A percentile compares a stretch with the other conserved stretches of the same genome.
phyloP scores from a whole-genome alignment of 2,797 vertebrate genomes.

The Anolis apletophallus region DNA sequence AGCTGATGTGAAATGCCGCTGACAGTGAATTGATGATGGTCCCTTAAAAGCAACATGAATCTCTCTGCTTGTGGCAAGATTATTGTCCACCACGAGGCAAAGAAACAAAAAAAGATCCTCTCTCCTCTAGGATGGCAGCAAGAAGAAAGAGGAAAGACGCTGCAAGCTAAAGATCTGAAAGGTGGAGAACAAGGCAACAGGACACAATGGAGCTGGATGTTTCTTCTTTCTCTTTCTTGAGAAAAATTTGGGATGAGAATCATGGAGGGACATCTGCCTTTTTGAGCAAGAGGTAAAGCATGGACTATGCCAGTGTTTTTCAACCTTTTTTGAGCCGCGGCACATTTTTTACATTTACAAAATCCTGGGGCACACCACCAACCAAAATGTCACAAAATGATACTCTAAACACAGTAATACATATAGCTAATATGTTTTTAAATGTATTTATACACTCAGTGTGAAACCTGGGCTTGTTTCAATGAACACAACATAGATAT shows the following conservation, averaged over 20 bases:
- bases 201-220: background rate
- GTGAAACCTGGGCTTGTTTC: no score
- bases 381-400: no score
- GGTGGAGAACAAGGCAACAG: background rate
- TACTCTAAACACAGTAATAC: no score
- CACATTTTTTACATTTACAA: no score
- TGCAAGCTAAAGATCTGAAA: slow-evolving; percentile 10
- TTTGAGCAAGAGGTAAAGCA: slow-evolving; percentile 64
- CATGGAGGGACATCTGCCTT: slow-evolving; percentile 26
- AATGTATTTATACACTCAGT: no score
- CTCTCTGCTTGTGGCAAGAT: background rate
- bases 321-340: no score
- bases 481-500: no score
- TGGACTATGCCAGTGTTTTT: no score
- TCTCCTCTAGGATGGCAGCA: background rate
- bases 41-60: slow-evolving; percentile 12
- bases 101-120: background rate
- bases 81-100: slow-evolving; percentile 2
- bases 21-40: background rate
- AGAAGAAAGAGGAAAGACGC: background rate
- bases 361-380: no score
- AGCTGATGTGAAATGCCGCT: background rate
- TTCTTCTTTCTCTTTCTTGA: slow-evolving; percentile 53
- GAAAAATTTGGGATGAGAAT: slow-evolving; percentile 57
- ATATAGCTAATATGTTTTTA: no score